These are phyloP conservation scores for Hyperoplus lanceolatus DNA, from an alignment of 2,797 vertebrate species.

Conservation along the genomic window DNA sequence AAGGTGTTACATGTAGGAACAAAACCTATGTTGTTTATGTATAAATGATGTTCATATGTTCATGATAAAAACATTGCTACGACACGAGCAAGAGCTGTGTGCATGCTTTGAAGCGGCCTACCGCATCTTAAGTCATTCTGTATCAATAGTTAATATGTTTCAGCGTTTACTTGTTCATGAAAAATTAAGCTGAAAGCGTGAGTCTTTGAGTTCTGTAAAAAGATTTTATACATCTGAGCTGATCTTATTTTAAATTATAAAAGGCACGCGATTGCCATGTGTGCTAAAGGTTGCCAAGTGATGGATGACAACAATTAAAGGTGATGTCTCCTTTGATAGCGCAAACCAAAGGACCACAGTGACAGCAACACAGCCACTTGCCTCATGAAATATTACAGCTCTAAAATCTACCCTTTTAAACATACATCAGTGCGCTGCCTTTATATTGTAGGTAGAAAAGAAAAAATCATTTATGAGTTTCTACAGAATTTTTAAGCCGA, in stretches of 20 bases:
- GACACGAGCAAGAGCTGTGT: constrained; percentile 16
- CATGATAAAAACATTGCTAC: constrained; percentile 17
- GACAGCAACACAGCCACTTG: constrained; percentile 62
- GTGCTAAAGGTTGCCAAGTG: constrained; percentile 65
- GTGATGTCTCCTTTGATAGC: constrained; percentile 77
- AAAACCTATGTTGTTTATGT: constrained; percentile 22
- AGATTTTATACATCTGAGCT: constrained; percentile 25
- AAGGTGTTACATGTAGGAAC: constrained; percentile 19
- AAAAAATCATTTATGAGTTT: constrained; percentile 21
- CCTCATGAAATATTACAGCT: constrained; percentile 78
- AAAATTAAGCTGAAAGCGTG: constrained; percentile 36
- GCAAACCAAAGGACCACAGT: constrained; percentile 67
- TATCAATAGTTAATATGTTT: constrained; percentile 56
- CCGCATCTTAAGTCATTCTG: constrained; percentile 1
- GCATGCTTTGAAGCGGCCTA: not conserved
- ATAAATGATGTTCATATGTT: constrained; percentile 28
- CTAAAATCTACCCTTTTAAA: constrained; percentile 71
- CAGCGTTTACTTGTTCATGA: constrained; percentile 21
- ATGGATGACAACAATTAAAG: constrained; percentile 82
- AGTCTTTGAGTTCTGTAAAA: not conserved
- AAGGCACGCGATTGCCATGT: constrained; percentile 64
- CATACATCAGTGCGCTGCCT: constrained; percentile 61
- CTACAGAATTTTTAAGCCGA: constrained; percentile 19
- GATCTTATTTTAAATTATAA: constrained; percentile 56
- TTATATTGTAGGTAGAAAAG: constrained; percentile 13